These are phyloP conservation scores for Lates japonicus DNA, from an alignment of 2,797 vertebrate genomes.

Conservation along the genomic window DNA sequence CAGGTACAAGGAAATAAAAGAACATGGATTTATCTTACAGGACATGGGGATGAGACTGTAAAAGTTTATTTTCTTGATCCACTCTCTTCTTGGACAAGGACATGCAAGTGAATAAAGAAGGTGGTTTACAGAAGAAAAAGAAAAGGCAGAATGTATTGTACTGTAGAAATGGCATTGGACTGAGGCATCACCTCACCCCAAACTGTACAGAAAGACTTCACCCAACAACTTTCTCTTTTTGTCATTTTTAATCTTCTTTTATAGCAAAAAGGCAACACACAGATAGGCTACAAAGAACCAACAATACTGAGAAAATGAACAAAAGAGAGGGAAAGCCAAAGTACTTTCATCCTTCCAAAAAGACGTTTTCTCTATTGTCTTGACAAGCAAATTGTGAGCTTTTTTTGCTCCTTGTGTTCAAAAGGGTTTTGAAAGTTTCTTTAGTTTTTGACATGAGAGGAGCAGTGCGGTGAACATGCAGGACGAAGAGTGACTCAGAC, in stretches of 20 bases:
- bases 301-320: conserved; percentile 83
- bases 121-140: conserved; percentile 71
- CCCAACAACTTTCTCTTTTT: conserved; percentile 81
- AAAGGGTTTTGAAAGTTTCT: conserved; percentile 61
- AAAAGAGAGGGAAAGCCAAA: conserved; percentile 78
- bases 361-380: conserved; percentile 72
- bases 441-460: conserved; percentile 74
- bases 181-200: conserved; percentile 54
- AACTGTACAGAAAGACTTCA: conserved; percentile 84
- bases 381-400: conserved; percentile 69
- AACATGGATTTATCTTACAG: conserved; percentile 85
- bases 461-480: conserved; percentile 85
- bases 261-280: conserved; percentile 86
- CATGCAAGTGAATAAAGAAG: conserved; percentile 86
- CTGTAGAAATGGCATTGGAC: conserved; percentile 76
- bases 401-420: conserved; percentile 67
- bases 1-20: conserved; percentile 87
- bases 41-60: conserved; percentile 82
- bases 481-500: conserved; percentile 78
- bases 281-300: conserved; percentile 87
- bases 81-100: conserved; percentile 82
- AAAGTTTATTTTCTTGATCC: conserved; percentile 80
- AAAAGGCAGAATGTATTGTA: conserved; percentile 66
- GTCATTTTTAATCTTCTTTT: conserved; percentile 81
- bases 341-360: conserved; percentile 80